These are phyloP conservation scores for Parazoanthus darwini DNA, from an alignment of 92 coral and sea anemone genomes.

Conservation along the genomic window DNA sequence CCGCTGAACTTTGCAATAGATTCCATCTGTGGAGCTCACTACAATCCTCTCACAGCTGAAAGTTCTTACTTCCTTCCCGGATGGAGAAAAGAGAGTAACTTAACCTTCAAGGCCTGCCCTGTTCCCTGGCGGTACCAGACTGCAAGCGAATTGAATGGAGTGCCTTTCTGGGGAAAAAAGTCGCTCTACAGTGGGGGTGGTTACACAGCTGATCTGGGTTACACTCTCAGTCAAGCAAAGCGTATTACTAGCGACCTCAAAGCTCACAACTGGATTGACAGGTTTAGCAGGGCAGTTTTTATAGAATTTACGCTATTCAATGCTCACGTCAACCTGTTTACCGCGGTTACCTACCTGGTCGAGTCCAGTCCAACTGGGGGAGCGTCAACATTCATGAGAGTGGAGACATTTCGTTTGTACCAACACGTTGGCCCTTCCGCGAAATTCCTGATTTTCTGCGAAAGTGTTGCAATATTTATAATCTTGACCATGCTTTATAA, in stretches of 20 bases:
- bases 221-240: constrained; percentile 39
- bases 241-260: constrained; percentile 27
- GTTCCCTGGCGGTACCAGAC: constrained; percentile 51
- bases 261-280: constrained; percentile 41
- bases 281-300: constrained; percentile 41
- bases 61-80: constrained; percentile 59
- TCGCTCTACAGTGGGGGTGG: constrained; percentile 50
- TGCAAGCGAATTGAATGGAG: constrained; percentile 20
- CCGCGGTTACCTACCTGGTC: constrained; percentile 43
- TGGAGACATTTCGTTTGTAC: constrained; percentile 50
- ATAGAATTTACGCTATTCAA: constrained; percentile 49
- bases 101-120: constrained; percentile 24
- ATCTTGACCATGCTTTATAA: constrained; percentile 36
- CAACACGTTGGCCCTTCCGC: constrained; percentile 48
- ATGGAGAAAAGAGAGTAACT: constrained; percentile 43
- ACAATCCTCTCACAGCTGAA: constrained; percentile 50
- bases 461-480: constrained; percentile 51
- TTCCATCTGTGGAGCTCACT: constrained; percentile 31
- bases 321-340: constrained; percentile 49
- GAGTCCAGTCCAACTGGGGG: constrained; percentile 45
- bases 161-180: constrained; percentile 42
- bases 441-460: constrained; percentile 49
- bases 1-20: neutral
- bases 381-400: constrained; percentile 37
- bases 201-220: constrained; percentile 50